Conservation (phyloP, 2,888 invertebrate species). For the Cacoxenus indagator region DNA sequence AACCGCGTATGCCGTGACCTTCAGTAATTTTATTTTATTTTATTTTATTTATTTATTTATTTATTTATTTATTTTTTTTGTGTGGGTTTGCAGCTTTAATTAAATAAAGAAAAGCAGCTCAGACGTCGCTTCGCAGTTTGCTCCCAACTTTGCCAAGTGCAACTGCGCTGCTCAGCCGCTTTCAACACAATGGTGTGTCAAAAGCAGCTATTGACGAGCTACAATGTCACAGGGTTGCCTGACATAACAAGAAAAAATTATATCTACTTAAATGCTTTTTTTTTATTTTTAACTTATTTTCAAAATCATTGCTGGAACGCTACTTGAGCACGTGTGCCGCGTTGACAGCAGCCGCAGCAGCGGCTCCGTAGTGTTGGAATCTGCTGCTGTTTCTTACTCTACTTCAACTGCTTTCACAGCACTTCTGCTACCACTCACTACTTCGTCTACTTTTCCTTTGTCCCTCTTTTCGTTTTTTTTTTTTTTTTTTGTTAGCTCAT, state of each 20-base stretch:
- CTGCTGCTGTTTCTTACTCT: background rate
- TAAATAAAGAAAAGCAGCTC: too few relatives aligned
- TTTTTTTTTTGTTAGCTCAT: conserved; percentile 22
- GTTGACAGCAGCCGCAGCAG: conserved; percentile 31
- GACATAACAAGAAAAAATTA: background rate
- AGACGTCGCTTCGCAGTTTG: too few relatives aligned
- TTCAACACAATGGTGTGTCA: too few relatives aligned
- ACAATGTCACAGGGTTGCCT: background rate
- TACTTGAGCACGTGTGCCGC: conserved; percentile 57
- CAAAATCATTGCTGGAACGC: conserved; percentile 25
- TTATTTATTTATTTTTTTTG: too few relatives aligned
- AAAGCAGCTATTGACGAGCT: background rate
- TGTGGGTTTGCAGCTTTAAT: too few relatives aligned
- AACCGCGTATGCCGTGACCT: too few relatives aligned
- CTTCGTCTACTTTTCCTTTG: background rate
- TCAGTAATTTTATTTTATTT: too few relatives aligned
- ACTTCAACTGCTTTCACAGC: too few relatives aligned
- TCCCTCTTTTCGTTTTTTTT: background rate
- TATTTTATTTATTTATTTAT: too few relatives aligned
- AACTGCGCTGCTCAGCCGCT: too few relatives aligned
- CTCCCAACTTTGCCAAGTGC: too few relatives aligned
- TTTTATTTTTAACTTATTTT: background rate
- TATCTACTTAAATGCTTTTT: background rate
- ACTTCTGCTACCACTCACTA: too few relatives aligned
- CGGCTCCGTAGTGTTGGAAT: background rate